Evolutionary conservation across 2,888 invertebrate species (phyloP).

Genomic region (Aphrophora alni): DNA sequence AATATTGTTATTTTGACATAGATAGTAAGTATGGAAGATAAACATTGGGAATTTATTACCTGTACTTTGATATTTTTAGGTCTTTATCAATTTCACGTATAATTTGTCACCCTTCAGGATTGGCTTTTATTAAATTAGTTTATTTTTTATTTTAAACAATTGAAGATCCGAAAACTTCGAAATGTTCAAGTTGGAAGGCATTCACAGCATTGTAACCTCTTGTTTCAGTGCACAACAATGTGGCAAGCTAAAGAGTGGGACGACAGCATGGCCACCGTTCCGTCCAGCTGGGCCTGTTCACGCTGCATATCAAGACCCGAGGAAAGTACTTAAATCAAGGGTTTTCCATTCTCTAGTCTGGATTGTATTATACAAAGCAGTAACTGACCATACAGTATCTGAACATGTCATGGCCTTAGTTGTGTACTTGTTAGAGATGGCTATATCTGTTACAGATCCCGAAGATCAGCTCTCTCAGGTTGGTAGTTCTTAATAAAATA

Average conservation of each 20-base stretch:
- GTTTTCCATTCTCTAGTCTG: slow-evolving; percentile 78
- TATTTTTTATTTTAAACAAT: too few relatives aligned
- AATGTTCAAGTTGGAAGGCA: too few relatives aligned
- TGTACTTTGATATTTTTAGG: too few relatives aligned
- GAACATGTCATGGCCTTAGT: slow-evolving; percentile 90
- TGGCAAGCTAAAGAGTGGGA: slow-evolving; percentile 63
- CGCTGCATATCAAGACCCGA: slow-evolving; percentile 71
- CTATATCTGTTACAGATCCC: slow-evolving; percentile 55
- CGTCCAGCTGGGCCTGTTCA: slow-evolving; percentile 71
- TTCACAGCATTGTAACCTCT: too few relatives aligned
- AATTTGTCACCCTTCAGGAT: too few relatives aligned
- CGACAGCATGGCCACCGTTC: slow-evolving; percentile 82
- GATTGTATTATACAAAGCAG: slow-evolving; percentile 83
- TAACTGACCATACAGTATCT: slow-evolving; percentile 73
- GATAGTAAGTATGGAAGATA: too few relatives aligned
- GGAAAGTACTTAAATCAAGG: slow-evolving; percentile 65
- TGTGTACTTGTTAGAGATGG: slow-evolving; percentile 86
- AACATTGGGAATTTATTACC: too few relatives aligned
- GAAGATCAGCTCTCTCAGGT: slow-evolving; percentile 51
- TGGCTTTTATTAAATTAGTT: too few relatives aligned
- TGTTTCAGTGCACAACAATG: slow-evolving; percentile 64
- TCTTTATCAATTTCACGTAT: too few relatives aligned
- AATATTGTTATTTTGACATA: too few relatives aligned
- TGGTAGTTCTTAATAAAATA: too few relatives aligned
- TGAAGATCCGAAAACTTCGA: too few relatives aligned